Percentiles rank a stretch among this genome's conserved stretches.
Conservation (phyloP, 2,797 vertebrate species). For the Neosalanx taihuensis region DNA sequence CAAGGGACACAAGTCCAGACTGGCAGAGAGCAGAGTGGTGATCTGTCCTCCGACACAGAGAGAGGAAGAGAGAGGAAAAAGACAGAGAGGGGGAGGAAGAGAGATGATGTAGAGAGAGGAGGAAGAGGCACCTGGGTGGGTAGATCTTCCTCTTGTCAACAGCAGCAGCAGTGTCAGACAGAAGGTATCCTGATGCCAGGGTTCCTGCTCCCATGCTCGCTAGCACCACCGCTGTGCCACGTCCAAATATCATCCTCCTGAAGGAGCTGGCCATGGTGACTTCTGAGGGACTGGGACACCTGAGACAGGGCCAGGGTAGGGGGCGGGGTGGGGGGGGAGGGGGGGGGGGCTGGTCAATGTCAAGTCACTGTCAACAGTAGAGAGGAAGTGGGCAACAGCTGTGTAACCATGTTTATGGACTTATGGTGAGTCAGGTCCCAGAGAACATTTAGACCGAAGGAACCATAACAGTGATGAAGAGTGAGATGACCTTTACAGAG, state of each 20-base stretch:
- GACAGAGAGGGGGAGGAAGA: too few relatives aligned
- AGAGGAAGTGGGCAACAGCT: neutral
- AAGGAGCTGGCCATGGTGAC: conserved; percentile 76
- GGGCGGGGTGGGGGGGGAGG: neutral
- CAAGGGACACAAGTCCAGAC: too few relatives aligned
- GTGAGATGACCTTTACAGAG: too few relatives aligned
- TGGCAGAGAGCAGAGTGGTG: too few relatives aligned
- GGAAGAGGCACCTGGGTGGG: conserved; percentile 71
- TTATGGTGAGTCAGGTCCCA: too few relatives aligned
- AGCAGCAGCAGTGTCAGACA: conserved; percentile 64
- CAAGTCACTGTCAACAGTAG: neutral
- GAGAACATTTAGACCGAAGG: too few relatives aligned
- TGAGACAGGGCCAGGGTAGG: neutral
- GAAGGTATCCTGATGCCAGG: conserved; percentile 72
- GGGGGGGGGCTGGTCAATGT: conserved; percentile 17
- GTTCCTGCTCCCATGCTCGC: conserved; percentile 71
- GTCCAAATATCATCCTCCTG: conserved; percentile 73
- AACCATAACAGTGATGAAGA: too few relatives aligned
- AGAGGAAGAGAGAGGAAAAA: too few relatives aligned
- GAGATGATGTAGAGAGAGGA: neutral
- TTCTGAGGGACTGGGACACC: neutral
- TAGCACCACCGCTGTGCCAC: conserved; percentile 67
- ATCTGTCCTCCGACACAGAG: too few relatives aligned
- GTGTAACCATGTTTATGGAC: neutral
- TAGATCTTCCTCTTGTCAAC: conserved; percentile 70